These are phyloP conservation scores for Glaucidium brasilianum DNA, from an alignment of 2,113 vertebrate genomes.

Conservation along the genomic window DNA sequence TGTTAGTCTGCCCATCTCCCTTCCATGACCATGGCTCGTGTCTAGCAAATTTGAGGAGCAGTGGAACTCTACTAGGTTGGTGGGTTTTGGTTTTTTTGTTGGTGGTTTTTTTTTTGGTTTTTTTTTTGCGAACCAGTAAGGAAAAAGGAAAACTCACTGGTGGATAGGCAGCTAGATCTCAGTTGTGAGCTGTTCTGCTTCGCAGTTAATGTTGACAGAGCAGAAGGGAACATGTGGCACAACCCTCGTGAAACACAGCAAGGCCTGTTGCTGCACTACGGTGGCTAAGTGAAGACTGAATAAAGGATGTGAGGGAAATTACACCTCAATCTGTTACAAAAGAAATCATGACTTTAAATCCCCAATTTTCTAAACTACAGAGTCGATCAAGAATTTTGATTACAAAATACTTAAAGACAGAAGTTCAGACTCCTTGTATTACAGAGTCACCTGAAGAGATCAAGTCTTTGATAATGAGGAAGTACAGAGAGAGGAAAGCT, in stretches of 20 bases:
- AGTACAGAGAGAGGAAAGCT: background rate
- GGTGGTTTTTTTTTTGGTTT: too few species aligned
- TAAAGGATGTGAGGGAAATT: background rate
- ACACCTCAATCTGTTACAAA: background rate
- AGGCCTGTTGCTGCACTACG: background rate
- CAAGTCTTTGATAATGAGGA: background rate
- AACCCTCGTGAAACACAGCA: background rate
- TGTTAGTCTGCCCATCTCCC: constrained; percentile 29
- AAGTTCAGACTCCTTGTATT: background rate
- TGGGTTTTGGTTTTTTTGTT: too few species aligned
- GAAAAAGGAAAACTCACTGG: background rate
- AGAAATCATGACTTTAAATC: background rate
- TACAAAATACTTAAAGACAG: background rate
- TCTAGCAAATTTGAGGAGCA: background rate
- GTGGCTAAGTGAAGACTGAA: background rate
- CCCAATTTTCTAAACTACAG: background rate
- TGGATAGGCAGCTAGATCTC: background rate
- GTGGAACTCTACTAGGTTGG: background rate
- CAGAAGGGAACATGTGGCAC: background rate
- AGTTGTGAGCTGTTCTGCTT: background rate
- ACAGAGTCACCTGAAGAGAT: background rate
- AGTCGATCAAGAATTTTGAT: background rate
- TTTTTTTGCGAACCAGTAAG: background rate
- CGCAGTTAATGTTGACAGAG: background rate
- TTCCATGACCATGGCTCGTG: background rate